Conservation (phyloP, 2,888 invertebrate genomes). For the Mythimna loreyi region DNA sequence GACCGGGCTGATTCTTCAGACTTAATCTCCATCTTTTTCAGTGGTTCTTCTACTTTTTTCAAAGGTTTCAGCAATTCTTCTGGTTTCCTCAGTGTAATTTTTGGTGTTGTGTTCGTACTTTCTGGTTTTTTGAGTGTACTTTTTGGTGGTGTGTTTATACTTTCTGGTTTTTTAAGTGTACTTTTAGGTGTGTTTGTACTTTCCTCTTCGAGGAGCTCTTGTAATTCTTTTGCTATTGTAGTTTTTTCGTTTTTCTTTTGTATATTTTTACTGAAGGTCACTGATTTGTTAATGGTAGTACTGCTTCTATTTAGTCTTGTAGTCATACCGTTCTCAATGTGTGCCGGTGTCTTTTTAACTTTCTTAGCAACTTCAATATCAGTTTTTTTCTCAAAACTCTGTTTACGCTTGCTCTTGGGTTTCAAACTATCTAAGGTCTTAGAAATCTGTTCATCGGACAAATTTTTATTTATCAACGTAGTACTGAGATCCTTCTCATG, state of each 20-base stretch:
- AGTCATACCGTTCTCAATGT: constrained; percentile 31
- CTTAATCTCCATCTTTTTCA: not conserved
- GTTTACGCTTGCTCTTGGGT: constrained; percentile 50
- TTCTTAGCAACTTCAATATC: constrained; percentile 27
- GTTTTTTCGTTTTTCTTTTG: not conserved
- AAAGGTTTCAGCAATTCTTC: not conserved
- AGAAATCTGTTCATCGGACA: constrained; percentile 52
- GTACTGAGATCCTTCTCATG: constrained; percentile 57
- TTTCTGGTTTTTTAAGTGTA: not conserved
- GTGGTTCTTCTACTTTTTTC: constrained; percentile 5
- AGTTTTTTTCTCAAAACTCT: constrained; percentile 12
- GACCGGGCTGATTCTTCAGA: constrained; percentile 11
- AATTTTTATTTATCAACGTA: constrained; percentile 66
- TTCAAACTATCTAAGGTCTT: constrained; percentile 26
- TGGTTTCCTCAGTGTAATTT: not conserved
- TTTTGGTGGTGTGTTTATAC: constrained; percentile 6
- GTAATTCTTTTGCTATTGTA: not conserved
- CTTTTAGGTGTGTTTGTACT: not conserved
- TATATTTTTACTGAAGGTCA: constrained; percentile 13
- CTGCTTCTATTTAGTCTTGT: constrained; percentile 38
- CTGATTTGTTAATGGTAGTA: constrained; percentile 5
- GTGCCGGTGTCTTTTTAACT: constrained; percentile 10
- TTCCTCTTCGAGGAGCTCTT: constrained; percentile 10
- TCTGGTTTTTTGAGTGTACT: not conserved
- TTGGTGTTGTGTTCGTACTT: not conserved